A percentile compares a stretch with the other conserved stretches of the same genome.
Evolutionary conservation across 2,888 invertebrate species (phyloP).

Genomic region (Tiliacea citrago): DNA sequence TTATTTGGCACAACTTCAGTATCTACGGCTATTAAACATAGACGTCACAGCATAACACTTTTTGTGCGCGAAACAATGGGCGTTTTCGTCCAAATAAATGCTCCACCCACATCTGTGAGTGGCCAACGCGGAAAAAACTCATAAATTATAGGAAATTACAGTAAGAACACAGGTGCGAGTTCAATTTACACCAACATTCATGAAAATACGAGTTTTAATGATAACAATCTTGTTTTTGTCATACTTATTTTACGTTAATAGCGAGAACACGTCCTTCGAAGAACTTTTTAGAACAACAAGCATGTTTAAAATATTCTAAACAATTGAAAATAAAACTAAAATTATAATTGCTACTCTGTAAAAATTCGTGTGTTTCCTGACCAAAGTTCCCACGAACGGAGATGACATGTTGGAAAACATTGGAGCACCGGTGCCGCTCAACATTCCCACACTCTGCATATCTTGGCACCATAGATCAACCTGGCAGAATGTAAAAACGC

Average conservation of each 20-base stretch:
- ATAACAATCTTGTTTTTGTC: constrained; percentile 31
- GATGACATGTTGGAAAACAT: constrained; percentile 88
- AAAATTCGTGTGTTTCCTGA: constrained; percentile 74
- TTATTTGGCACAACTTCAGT: constrained; percentile 20
- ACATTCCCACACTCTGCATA: constrained; percentile 90
- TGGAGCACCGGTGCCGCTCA: constrained; percentile 72
- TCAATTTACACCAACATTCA: constrained; percentile 22
- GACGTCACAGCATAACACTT: constrained; percentile 31
- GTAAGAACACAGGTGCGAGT: constrained; percentile 10
- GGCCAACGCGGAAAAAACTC: constrained; percentile 40
- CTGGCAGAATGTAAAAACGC: constrained; percentile 86
- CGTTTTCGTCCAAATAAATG: constrained; percentile 49
- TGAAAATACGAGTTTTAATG: constrained; percentile 18
- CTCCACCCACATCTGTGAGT: constrained; percentile 58
- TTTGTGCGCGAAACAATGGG: constrained; percentile 58
- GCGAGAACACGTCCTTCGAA: constrained; percentile 17
- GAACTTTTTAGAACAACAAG: constrained; percentile 67
- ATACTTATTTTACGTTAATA: constrained; percentile 24
- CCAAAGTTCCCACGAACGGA: constrained; percentile 84
- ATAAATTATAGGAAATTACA: constrained; percentile 36
- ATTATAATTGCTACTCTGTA: constrained; percentile 73
- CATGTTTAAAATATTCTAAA: constrained; percentile 61
- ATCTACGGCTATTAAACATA: constrained; percentile 1
- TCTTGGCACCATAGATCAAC: constrained; percentile 89
- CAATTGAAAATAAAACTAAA: constrained; percentile 76